These are phyloP conservation scores for Actinia equina DNA, from an alignment of 64 coral and sea anemone genomes.

Conservation along the genomic window DNA sequence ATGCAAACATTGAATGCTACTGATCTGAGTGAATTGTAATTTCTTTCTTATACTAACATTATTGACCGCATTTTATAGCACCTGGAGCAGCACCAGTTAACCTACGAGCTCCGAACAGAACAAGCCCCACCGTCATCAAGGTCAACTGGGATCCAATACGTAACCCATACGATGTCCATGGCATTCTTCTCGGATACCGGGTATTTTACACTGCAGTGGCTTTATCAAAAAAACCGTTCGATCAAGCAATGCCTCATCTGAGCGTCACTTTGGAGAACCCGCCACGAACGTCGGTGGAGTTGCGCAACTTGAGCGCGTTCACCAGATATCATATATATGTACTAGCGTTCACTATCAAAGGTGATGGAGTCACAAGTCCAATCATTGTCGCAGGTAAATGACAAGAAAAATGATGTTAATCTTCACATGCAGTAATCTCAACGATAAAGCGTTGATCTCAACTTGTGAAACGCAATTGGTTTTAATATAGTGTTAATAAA, in stretches of 20 bases:
- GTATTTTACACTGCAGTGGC: conserved; percentile 63
- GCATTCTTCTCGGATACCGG: conserved; percentile 71
- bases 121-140: conserved; percentile 57
- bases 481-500: too few species aligned
- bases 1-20: too few species aligned
- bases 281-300: not conserved
- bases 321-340: conserved; percentile 74
- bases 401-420: not conserved
- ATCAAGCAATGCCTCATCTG: not conserved
- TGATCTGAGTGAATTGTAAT: too few species aligned
- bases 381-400: conserved; percentile 64
- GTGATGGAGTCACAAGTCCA: conserved; percentile 60
- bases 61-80: conserved; percentile 9
- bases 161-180: conserved; percentile 68
- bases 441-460: too few species aligned
- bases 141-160: conserved; percentile 68
- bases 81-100: conserved; percentile 67
- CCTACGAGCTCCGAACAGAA: conserved; percentile 59
- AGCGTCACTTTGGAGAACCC: conserved; percentile 14
- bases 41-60: too few species aligned
- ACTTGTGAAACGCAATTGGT: too few species aligned
- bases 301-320: conserved; percentile 56
- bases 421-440: too few species aligned
- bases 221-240: conserved; percentile 19
- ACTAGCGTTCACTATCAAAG: conserved; percentile 82